phyloP scores from a whole-genome alignment of 2,113 vertebrate genomes.

The Phodopus roborovskii region DNA sequence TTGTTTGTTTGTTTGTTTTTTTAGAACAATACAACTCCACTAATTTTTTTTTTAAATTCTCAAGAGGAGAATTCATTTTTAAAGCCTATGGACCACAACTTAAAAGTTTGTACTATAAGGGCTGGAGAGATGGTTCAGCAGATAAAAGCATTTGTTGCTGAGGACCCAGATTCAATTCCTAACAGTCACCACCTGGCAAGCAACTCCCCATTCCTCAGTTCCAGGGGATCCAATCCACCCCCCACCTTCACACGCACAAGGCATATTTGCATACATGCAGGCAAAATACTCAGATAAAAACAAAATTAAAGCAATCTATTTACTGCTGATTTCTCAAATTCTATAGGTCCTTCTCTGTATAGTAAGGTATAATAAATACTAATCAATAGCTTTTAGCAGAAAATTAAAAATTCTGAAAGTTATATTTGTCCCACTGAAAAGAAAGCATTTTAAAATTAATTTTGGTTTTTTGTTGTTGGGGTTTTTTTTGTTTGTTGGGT shows the following conservation, averaged over 20 bases:
- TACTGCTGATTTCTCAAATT: background rate
- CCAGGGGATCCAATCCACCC: background rate
- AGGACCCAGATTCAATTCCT: background rate
- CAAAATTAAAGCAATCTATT: background rate
- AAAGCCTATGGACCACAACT: background rate
- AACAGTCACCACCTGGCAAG: background rate
- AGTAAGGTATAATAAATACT: background rate
- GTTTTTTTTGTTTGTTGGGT: background rate
- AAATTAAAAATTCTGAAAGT: conserved; percentile 16
- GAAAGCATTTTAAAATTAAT: background rate
- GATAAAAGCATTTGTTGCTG: background rate
- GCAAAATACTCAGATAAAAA: background rate
- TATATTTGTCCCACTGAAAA: background rate
- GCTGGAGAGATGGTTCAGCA: background rate
- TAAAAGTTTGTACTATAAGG: background rate
- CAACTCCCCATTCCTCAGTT: background rate
- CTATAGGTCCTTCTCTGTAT: background rate
- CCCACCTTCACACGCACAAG: background rate
- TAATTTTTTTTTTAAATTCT: background rate
- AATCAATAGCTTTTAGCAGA: background rate
- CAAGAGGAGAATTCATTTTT: background rate
- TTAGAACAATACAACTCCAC: background rate
- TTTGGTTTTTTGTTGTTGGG: too few species aligned
- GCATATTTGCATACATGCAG: background rate
- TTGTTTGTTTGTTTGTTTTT: too few species aligned